Evolutionary conservation across 64 coral and sea anemone species (phyloP), one percentile per base, ranked within the genome.

Genomic region (Pocillopora verrucosa): DNA sequence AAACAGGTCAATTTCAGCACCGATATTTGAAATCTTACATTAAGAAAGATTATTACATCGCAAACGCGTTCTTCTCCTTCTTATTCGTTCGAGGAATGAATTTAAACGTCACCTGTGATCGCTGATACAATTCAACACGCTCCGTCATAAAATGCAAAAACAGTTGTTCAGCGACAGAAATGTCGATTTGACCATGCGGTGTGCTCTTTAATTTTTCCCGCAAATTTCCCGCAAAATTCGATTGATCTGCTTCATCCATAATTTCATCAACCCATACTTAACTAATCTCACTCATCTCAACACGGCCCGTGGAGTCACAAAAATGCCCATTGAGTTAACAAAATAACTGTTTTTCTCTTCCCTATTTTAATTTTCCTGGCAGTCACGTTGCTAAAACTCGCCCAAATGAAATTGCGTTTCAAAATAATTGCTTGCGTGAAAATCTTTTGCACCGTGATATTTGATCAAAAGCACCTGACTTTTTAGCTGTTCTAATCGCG

Each of bases 401-500:
- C 64, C 65, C 65, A 72, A 4, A 11, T 67, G 65, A 57, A 85
- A 85, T 72, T 22, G 17, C 38, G 24, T 62, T 36, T 15, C 13
- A 24, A 59, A 81, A 30, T 81, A 81, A 81, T 81, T 59, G 59
- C 59, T 81, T 34, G 58, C 79, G 35, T 81, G 59, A 70, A 72
- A 72, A 56, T 41, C 34, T 45, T 24, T 72, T 57, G 70, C 72
- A 25, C 12, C 63, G 82, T 85, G 80, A 85, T 72, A 85, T 85
- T 72, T 72, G 64, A 85, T 51, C 82, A 65, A 72, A 67, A 57
- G 82, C 82, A 85, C 64, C 82, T 85, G 82, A 85, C 65, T 70
- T 57, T 51, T 72, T n/a, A 85, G 37, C 68, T 34, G 19, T 72
- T 36, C 68, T 72, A 85, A 72, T 85, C 63, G 45, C 64, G 63